Base-by-base conservation (phyloP, 2,113 vertebrate species). In the Phyllostomus hastatus region DNA sequence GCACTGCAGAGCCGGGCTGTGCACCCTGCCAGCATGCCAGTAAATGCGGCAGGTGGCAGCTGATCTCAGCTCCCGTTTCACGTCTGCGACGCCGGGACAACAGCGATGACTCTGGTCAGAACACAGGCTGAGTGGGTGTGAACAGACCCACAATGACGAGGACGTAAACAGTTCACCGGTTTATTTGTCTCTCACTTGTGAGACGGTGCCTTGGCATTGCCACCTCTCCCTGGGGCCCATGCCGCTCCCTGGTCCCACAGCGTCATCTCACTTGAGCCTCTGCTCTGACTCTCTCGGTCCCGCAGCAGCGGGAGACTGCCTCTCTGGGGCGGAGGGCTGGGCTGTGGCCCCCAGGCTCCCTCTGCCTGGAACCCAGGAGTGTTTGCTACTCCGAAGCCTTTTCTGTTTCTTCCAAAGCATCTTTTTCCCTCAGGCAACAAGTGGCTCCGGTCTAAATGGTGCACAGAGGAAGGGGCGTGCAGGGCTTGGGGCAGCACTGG, bases 31-130 rank as follows among this genome's bases (percentile, higher is more conserved):
- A 22, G 38, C 35, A 4, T 38, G 10, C 20, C 24, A 4, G 15
- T 7, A 2, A 35, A 17, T 67, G 7, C 11, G 1, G 41, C 7
- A 28, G 10, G 83, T 35, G 41, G 4, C 2, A 0, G 19, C 15
- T 2, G 11, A 1, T 3, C 52, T 89, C 22, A 4, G 46, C 48
- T 9, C 57, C 16, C 14, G 15, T 41, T 59, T 11, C 91, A 10
- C 5, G 1, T 19, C 64, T 54, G 46, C 26, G 5, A 69, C 31
- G 24, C 43, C 59, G n/a, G 79, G n/a, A 41, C 24, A 41, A 19
- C 4, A 5, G 7, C 0, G 11, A 41, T 67, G 28, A 61, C 26
- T 61, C 59, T 43, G 57, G 46, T 19, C 20, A 14, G 91, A 48
- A 10, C 7, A 8, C 12, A 75, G 46, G 8, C 52, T 67, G 70